Evolutionary conservation across 2,113 vertebrate genomes (phyloP).

Genomic region (Sinosuthora webbiana): DNA sequence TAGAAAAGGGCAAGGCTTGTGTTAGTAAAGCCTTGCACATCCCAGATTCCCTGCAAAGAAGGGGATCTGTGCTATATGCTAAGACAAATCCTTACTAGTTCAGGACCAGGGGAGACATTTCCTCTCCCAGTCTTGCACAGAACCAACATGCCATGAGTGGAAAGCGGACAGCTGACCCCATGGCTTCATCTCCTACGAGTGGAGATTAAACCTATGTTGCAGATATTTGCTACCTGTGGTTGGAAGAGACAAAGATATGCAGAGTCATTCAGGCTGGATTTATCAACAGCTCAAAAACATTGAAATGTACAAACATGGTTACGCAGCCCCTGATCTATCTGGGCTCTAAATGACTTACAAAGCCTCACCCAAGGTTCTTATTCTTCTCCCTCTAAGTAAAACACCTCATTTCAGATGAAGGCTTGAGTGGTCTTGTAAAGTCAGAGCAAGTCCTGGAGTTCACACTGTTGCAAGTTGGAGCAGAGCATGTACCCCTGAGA

Average conservation of each 20-base stretch:
- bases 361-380: background rate
- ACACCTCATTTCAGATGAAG: background rate
- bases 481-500: background rate
- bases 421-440: background rate
- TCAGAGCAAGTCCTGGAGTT: background rate
- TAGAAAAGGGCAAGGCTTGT: background rate
- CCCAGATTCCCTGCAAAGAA: background rate
- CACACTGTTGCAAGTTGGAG: background rate
- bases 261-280: background rate
- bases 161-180: background rate
- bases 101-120: background rate
- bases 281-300: background rate
- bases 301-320: background rate
- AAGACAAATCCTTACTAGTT: background rate
- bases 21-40: background rate
- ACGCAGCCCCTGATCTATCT: background rate
- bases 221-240: background rate
- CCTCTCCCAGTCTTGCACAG: background rate
- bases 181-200: background rate
- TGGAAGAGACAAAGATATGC: background rate
- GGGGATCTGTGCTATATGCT: background rate
- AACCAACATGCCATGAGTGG: background rate
- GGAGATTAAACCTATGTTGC: accelerated
- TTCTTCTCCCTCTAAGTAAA: background rate
- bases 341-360: background rate